Percentiles rank a stretch among this genome's conserved stretches.
Conservation (phyloP, 2,113 vertebrate genomes). For the Alectura lathami region DNA sequence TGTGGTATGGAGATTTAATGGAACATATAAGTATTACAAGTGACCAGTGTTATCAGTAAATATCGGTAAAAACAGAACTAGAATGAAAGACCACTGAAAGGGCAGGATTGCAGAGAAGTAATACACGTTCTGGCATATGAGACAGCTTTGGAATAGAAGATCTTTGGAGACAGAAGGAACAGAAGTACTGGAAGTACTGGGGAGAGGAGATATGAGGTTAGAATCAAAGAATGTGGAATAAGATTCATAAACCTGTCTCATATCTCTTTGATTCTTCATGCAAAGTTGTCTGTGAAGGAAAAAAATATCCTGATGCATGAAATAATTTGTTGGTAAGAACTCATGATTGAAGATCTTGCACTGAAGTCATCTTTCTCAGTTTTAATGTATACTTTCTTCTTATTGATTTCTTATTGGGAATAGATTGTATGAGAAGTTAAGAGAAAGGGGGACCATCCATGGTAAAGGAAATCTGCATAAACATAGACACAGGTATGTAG, state of each 20-base stretch:
- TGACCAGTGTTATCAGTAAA: not conserved
- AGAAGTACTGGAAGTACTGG: not conserved
- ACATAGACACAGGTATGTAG: not conserved
- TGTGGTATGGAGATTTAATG: not conserved
- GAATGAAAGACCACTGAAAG: not conserved
- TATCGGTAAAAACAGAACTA: not conserved
- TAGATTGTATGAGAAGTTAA: not conserved
- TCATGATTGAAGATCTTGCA: not conserved
- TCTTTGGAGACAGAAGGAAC: not conserved
- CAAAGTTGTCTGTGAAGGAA: not conserved
- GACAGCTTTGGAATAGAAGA: not conserved
- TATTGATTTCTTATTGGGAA: too few species aligned
- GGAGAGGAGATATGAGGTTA: fast-evolving
- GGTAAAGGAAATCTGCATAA: not conserved
- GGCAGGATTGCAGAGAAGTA: not conserved
- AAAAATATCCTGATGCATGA: not conserved
- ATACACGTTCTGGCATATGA: not conserved
- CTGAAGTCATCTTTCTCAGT: not conserved
- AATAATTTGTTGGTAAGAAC: not conserved
- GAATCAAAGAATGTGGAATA: not conserved
- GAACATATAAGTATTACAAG: not conserved
- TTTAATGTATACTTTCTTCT: not conserved
- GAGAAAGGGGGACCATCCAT: not conserved
- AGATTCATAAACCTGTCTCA: not conserved
- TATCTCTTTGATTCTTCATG: not conserved